A percentile compares a stretch with the other conserved stretches of the same genome.
These are phyloP conservation scores for Trilocha varians DNA, from an alignment of 2,888 invertebrate species.

Conservation along the genomic window DNA sequence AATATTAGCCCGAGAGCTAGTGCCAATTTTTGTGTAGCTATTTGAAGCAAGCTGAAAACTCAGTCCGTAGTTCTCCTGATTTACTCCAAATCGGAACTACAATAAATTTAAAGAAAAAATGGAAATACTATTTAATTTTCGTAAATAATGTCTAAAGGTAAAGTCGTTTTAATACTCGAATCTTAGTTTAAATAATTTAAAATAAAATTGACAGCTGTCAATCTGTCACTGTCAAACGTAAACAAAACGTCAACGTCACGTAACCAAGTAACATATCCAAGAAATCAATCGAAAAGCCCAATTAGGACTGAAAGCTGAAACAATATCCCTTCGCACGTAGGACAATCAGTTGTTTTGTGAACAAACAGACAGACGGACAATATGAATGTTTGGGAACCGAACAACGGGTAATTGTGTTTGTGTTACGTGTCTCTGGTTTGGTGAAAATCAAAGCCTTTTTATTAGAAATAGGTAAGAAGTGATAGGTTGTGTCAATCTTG, in stretches of 20 bases:
- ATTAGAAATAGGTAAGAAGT: no score
- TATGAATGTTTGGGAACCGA: slow-evolving; percentile 26
- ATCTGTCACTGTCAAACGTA: background rate
- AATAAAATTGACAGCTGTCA: background rate
- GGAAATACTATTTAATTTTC: no score
- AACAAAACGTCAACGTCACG: background rate
- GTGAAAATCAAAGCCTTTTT: slow-evolving; percentile 16
- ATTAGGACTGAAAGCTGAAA: slow-evolving; percentile 21
- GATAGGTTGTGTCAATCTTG: no score
- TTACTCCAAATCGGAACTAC: no score
- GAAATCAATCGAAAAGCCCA: background rate
- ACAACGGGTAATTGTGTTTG: slow-evolving; percentile 46
- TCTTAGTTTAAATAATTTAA: no score
- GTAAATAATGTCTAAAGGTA: no score
- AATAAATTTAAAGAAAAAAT: no score
- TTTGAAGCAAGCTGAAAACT: no score
- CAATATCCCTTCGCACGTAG: slow-evolving; percentile 34
- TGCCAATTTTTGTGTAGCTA: no score
- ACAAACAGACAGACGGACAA: slow-evolving; percentile 27
- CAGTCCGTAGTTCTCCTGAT: no score
- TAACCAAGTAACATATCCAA: background rate
- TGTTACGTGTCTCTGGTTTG: slow-evolving; percentile 33
- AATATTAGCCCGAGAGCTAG: no score
- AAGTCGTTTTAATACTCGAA: no score
- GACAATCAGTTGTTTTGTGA: slow-evolving; percentile 32